Conservation (phyloP, 2,888 invertebrate species). For the Stegana nigrithorax region DNA sequence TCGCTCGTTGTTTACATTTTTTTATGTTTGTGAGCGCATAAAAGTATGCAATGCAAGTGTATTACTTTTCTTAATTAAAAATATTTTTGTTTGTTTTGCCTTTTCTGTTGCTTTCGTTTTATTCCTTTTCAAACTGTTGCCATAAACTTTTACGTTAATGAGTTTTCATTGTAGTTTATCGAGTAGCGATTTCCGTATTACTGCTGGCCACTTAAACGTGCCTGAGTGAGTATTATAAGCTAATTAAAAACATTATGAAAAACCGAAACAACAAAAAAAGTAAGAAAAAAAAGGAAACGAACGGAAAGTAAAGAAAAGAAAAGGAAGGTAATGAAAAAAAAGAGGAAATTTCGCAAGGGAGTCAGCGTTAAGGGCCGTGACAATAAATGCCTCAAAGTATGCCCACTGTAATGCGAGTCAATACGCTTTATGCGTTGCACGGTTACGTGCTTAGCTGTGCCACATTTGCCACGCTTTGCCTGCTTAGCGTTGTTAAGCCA, state of each 20-base stretch:
- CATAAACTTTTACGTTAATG: conserved; percentile 56
- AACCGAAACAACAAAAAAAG: too few relatives aligned
- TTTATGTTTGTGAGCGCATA: background rate
- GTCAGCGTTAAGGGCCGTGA: too few relatives aligned
- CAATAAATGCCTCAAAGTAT: conserved; percentile 1
- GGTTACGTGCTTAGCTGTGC: background rate
- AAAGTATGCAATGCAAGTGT: background rate
- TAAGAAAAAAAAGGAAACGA: too few relatives aligned
- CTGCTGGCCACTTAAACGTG: too few relatives aligned
- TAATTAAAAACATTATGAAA: too few relatives aligned
- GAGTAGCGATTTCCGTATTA: too few relatives aligned
- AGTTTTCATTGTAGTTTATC: conserved; percentile 31
- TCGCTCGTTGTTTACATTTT: background rate
- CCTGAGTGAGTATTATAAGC: background rate
- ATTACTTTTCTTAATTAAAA: conserved; percentile 57
- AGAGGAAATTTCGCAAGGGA: too few relatives aligned
- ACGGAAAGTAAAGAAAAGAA: too few relatives aligned
- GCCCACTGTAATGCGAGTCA: background rate
- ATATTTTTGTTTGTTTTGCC: too few relatives aligned
- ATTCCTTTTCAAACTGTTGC: conserved; percentile 40
- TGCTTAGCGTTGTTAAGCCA: conserved; percentile 11
- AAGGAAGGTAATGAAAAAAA: too few relatives aligned
- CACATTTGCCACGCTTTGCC: background rate
- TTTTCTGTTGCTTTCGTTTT: too few relatives aligned
- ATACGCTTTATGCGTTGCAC: background rate